phyloP scores from a whole-genome alignment of 64 coral and sea anemone species.

The Pachyseris speciosa region DNA sequence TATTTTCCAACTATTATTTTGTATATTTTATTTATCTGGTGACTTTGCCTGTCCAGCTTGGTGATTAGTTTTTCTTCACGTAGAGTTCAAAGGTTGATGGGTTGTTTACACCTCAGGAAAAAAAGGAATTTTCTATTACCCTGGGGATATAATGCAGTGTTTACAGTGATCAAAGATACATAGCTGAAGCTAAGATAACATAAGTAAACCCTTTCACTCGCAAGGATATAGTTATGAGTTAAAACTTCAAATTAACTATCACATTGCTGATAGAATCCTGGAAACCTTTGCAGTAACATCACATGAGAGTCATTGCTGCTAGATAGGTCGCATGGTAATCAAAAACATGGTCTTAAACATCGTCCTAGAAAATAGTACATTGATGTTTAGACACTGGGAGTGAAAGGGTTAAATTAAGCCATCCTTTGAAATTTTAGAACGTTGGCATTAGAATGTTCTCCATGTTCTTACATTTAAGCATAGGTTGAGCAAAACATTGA shows the following conservation, averaged over 20 bases:
- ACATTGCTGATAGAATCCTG: too few species aligned
- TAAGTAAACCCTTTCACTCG: slow-evolving; percentile 7
- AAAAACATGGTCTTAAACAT: slow-evolving; percentile 29
- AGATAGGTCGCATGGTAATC: slow-evolving; percentile 41
- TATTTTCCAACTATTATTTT: too few species aligned
- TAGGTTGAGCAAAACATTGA: slow-evolving; percentile 48
- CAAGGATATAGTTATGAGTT: background rate
- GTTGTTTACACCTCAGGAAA: too few species aligned
- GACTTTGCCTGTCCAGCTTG: too few species aligned
- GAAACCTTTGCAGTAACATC: too few species aligned
- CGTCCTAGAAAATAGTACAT: background rate
- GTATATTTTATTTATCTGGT: too few species aligned
- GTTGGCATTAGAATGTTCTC: slow-evolving; percentile 9
- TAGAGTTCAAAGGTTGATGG: too few species aligned
- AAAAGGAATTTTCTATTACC: too few species aligned
- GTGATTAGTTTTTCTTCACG: too few species aligned
- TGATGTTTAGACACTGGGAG: slow-evolving; percentile 28
- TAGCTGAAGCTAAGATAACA: background rate
- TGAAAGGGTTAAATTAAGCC: slow-evolving; percentile 8
- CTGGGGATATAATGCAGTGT: too few species aligned
- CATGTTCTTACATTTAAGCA: slow-evolving; percentile 29
- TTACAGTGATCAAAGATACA: too few species aligned
- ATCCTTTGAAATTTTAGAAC: slow-evolving; percentile 30
- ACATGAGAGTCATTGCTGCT: background rate
- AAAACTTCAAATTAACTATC: too few species aligned